Conservation (phyloP, 1,140 invertebrate genomes). For the Pseudomyrmex sp. region DNA sequence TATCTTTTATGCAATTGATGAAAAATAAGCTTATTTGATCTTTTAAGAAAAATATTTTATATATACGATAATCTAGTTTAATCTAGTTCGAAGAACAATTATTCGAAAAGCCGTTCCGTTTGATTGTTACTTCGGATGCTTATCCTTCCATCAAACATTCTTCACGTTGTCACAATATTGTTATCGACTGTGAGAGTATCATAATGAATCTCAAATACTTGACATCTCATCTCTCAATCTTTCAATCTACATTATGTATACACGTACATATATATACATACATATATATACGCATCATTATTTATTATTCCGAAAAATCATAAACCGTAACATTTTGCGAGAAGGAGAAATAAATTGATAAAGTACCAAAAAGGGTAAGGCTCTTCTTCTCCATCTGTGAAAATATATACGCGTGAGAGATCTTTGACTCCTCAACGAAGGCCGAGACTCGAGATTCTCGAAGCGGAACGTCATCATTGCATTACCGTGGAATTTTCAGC, state of each 20-base stretch:
- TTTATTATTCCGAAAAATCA: conserved; percentile 18
- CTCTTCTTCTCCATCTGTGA: not conserved
- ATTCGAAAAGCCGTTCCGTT: conserved; percentile 22
- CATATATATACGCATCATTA: no score
- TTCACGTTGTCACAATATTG: conserved; percentile 56
- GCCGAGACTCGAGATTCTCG: conserved; percentile 20
- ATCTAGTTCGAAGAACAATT: not conserved
- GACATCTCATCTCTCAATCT: conserved; percentile 35
- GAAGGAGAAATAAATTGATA: conserved; percentile 9
- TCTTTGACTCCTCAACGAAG: not conserved
- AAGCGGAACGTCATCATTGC: conserved; percentile 41
- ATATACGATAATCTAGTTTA: not conserved
- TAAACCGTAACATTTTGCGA: not conserved
- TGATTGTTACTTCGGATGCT: conserved; percentile 26
- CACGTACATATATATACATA: not conserved
- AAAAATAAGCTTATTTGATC: no score
- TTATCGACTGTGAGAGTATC: conserved; percentile 49
- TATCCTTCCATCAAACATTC: conserved; percentile 45
- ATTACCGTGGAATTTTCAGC: conserved; percentile 53
- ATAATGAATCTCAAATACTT: conserved; percentile 57
- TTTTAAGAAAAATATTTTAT: not conserved
- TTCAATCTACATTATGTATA: conserved; percentile 27
- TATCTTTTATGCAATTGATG: no score
- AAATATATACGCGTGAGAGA: conserved; percentile 4
- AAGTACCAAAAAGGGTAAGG: not conserved